Base-by-base conservation (phyloP, 2,797 vertebrate genomes). In the Mus spretus region DNA sequence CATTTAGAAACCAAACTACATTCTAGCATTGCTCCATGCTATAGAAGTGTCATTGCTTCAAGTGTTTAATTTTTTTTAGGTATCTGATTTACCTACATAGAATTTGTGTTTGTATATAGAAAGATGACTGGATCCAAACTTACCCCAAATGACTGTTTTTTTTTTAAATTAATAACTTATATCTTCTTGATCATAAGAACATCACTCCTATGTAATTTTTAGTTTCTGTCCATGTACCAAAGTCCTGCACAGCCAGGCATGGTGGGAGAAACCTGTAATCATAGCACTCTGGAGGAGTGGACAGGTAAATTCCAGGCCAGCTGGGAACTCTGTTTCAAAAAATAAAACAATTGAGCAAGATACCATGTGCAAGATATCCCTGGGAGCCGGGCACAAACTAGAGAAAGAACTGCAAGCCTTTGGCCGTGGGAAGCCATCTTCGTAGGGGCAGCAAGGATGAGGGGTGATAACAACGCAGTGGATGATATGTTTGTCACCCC, bases 61-160 rank as follows among this genome's bases (percentile, higher is more conserved):
- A 31, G 11, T 17, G 37, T 65, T 65, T 67, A 34, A 47, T 34
- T 34, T 15, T 59, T 67, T 91, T 47, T 13, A 72, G 26, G 77
- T 79, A 53, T 75, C 53, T 89, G 63, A n/a, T 72, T 89, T 55
- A 37, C 22, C 47, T 44, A 10, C 34, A 63, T 83, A 50, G 47
- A 67, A 70, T 94, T 90, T 47, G 11, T 67, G 40, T 70, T 84
- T 24, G 8, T 37, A 15, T 40, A 34, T 81, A 80, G 47, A 74
- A 88, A 91, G 55, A 75, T 34, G 31, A 65, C 74, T 15, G 44
- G n/a, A 55, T 81, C 34, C 22, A 91, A 34, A 91, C 59, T 53
- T 87, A 63, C 19, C 40, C 50, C 53, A n/a, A 61, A 72, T 61
- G 40, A 17, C 14, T 72, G 12, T 19, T 57, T 50, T 37, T 72